Evolutionary conservation across 2,113 vertebrate genomes (phyloP).

Genomic region (Protobothrops flavoviridis): DNA sequence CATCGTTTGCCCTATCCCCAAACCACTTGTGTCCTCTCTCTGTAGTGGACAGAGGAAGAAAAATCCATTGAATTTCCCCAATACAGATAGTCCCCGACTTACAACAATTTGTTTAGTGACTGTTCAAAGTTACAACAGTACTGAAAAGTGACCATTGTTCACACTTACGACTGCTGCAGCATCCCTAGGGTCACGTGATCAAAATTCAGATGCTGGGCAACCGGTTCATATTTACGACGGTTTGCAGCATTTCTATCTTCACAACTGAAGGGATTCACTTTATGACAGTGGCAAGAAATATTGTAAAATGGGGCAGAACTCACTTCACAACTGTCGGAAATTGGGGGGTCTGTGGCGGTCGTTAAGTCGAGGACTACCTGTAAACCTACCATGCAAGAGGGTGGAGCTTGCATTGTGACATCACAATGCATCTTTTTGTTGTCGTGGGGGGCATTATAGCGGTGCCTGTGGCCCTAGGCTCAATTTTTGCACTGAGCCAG

Average conservation of each 20-base stretch:
- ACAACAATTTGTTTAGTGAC: neutral
- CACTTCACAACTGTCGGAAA: neutral
- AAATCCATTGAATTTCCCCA: neutral
- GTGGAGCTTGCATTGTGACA: neutral
- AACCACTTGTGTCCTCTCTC: neutral
- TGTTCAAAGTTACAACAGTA: neutral
- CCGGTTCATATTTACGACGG: neutral
- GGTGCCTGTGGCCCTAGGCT: neutral
- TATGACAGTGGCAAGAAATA: neutral
- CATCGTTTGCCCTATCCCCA: neutral
- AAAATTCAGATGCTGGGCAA: neutral
- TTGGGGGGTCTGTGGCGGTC: too few relatives aligned
- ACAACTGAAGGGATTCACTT: neutral
- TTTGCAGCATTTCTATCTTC: neutral
- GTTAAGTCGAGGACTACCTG: neutral
- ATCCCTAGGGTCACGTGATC: neutral
- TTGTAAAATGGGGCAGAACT: neutral
- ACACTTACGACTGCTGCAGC: neutral
- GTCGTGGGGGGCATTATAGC: neutral
- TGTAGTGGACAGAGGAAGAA: neutral
- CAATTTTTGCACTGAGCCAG: neutral
- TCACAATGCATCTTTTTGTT: neutral
- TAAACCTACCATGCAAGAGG: neutral
- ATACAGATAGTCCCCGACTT: neutral
- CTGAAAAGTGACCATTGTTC: neutral